Evolutionary conservation across 1,140 invertebrate species (phyloP), one percentile per base, ranked within the genome.

Genomic region (Aphelenchoides besseyi): DNA sequence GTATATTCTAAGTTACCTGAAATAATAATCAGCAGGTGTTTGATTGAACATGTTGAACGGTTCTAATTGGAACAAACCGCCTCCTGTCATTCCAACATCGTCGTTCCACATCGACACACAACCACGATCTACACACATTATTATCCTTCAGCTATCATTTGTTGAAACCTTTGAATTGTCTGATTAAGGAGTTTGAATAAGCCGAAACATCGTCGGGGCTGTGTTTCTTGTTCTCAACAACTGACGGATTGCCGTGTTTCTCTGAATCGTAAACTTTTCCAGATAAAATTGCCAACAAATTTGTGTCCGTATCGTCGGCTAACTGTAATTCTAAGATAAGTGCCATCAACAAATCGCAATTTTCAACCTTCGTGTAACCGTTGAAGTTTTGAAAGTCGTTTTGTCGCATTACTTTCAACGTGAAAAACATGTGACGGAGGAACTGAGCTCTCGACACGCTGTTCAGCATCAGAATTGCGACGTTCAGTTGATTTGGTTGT

Each of bases 401-500:
- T 61, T 36, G n/a, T 29, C 30, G n/a, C 2, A 61, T 61, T 16
- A 61, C n/a, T 26, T 61, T 61, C 2, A 61, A 29, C 59, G 59
- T 36, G n/a, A 18, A 18, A 2, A 29, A 29, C 59, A 35, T 61
- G 2, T 61, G 30, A 16, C 59, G n/a, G 33, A 18, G 28, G 59
- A 61, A 61, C 28, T 61, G 59, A 36, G n/a, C 28, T 29, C 59
- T 28, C 2, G 59, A 61, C 2, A 30, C 30, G 59, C 26, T 29
- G 59, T 61, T 26, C 30, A 61, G 30, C n/a, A 61, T 30, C 59
- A 61, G 2, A 61, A 61, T 61, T 2, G 59, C n/a, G 30, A 61
- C 30, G 59, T n/a, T 18, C 2, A 61, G 30, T 36, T 61, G 59
- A 36, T 28, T 36, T 1, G n/a, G 2, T 23, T 12, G 23, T 23